Percentiles rank a stretch among this genome's conserved stretches.
Evolutionary conservation across 64 coral and sea anemone species (phyloP).

Genomic region (Stichodactyla mertensii): DNA sequence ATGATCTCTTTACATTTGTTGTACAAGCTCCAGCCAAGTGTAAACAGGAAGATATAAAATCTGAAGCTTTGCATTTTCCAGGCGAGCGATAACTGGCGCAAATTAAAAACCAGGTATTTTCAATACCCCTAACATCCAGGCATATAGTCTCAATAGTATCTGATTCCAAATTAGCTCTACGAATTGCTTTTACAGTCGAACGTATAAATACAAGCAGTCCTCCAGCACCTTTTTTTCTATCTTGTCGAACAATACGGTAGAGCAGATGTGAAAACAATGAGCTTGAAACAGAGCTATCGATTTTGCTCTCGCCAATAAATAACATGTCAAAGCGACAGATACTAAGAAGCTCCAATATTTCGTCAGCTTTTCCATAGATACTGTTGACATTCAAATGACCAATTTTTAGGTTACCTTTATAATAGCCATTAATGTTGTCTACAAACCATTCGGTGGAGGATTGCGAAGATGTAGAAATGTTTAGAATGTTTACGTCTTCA

Average conservation of each 20-base stretch:
- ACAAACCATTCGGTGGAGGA: too few species aligned
- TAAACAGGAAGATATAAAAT: background rate
- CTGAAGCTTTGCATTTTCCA: slow-evolving; percentile 35
- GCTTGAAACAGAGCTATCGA: background rate
- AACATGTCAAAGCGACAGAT: slow-evolving; percentile 13
- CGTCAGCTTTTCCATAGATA: slow-evolving; percentile 24
- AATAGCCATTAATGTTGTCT: slow-evolving; percentile 37
- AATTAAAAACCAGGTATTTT: slow-evolving; percentile 34
- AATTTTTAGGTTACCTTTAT: slow-evolving; percentile 35
- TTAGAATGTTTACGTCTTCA: too few species aligned
- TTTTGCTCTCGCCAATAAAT: slow-evolving; percentile 30
- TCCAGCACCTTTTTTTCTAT: slow-evolving; percentile 32
- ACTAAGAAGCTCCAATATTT: slow-evolving; percentile 19
- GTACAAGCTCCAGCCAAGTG: slow-evolving; percentile 39
- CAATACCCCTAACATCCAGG: slow-evolving; percentile 41
- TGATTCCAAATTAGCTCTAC: slow-evolving; percentile 44
- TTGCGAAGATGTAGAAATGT: too few species aligned
- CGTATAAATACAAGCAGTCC: slow-evolving; percentile 55
- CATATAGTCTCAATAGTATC: slow-evolving; percentile 40
- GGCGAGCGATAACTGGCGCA: slow-evolving; percentile 44
- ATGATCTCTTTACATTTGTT: slow-evolving; percentile 57
- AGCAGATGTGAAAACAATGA: background rate
- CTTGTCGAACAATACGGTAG: background rate
- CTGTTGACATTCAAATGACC: slow-evolving; percentile 37
- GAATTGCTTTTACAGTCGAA: slow-evolving; percentile 12